Evolutionary conservation across 2,797 vertebrate genomes (phyloP).

Genomic region (Limnodromus scolopaceus): DNA sequence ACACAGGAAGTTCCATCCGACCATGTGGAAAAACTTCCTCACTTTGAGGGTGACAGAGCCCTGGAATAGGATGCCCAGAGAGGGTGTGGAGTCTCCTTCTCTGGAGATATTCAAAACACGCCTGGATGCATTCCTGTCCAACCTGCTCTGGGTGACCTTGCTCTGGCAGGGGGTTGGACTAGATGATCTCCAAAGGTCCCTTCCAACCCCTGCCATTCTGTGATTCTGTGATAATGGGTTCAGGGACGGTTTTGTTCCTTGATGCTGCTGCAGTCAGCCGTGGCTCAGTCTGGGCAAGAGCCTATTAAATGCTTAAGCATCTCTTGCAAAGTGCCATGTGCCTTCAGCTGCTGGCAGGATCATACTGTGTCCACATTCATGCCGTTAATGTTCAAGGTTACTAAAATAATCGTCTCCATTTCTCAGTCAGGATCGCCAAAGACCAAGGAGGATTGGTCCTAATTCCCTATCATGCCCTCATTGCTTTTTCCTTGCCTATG

Average conservation of each 20-base stretch:
- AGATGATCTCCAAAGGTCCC: no score
- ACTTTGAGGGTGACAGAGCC: no score
- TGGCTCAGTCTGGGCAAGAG: background rate
- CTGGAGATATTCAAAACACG: no score
- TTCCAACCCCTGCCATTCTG: no score
- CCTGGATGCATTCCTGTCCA: no score
- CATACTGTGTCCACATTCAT: background rate
- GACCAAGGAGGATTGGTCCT: background rate
- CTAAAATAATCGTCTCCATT: background rate
- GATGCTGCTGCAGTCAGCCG: background rate
- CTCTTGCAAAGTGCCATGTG: background rate
- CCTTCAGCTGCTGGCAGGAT: background rate
- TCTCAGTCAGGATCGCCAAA: background rate
- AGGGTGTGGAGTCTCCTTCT: no score
- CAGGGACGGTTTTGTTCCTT: background rate
- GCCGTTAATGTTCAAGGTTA: background rate
- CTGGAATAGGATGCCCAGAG: no score
- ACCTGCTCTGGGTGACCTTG: no score
- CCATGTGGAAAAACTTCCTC: no score
- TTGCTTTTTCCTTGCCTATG: background rate
- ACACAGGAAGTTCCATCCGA: no score
- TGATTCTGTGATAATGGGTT: background rate
- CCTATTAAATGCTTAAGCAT: background rate
- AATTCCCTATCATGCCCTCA: background rate
- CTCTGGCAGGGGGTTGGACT: no score